Conservation (phyloP, 2,113 vertebrate species). For the Pluvianellus socialis region DNA sequence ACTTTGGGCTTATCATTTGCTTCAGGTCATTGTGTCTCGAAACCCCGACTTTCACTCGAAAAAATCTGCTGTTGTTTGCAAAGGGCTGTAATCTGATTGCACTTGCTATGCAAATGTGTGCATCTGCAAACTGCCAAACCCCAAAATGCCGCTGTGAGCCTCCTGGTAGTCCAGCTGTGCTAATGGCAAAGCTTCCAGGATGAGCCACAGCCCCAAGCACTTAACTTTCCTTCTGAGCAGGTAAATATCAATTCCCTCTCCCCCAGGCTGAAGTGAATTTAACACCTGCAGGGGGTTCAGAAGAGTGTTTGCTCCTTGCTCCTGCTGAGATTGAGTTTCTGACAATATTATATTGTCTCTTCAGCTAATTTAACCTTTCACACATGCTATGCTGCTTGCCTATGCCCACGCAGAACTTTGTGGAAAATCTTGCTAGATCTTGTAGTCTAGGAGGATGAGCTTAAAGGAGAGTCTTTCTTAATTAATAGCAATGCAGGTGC, state of each 20-base stretch:
- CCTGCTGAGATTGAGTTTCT: background rate
- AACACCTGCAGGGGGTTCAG: background rate
- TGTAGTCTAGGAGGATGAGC: background rate
- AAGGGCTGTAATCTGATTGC: background rate
- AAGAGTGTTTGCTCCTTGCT: background rate
- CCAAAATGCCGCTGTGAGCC: background rate
- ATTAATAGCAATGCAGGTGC: background rate
- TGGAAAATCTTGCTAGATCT: background rate
- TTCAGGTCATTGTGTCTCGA: background rate
- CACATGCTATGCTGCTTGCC: background rate
- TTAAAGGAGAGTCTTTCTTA: background rate
- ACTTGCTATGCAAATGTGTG: background rate
- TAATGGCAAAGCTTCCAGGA: background rate
- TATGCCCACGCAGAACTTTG: background rate
- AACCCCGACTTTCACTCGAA: background rate
- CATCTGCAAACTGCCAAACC: background rate
- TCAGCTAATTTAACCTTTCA: background rate
- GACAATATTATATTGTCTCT: background rate
- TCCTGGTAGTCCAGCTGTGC: background rate
- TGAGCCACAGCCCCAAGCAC: rapidly evolving
- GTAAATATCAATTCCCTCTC: background rate
- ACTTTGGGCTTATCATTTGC: background rate
- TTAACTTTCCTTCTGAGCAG: background rate
- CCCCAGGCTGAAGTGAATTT: background rate
- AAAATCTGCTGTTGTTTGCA: background rate